Conservation (phyloP, 2,113 vertebrate species). For the Zeus faber region DNA sequence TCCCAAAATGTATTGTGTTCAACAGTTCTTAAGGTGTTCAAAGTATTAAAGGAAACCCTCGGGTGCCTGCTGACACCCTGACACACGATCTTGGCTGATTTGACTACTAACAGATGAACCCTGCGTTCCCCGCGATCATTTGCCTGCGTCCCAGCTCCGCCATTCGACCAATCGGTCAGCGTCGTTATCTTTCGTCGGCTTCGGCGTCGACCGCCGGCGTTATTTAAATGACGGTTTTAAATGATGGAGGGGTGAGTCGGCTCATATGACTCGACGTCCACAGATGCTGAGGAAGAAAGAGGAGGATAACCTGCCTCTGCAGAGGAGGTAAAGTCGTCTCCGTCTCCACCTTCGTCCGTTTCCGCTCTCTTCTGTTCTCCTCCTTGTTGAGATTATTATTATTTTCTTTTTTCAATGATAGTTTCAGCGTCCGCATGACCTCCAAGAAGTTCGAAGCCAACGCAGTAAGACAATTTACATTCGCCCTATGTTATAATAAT, state of each 20-base stretch:
- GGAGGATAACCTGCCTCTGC: constrained; percentile 57
- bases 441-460: constrained; percentile 59
- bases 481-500: no score
- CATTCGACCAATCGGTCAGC: constrained; percentile 10
- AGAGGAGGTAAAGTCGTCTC: constrained; percentile 63
- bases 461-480: constrained; percentile 52
- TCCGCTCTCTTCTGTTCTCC: neutral
- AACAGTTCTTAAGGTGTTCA: no score
- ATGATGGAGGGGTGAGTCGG: neutral
- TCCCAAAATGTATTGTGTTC: constrained; percentile 11
- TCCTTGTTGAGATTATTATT: neutral
- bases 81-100: constrained; percentile 39
- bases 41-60: no score
- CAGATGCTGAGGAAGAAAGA: constrained; percentile 74
- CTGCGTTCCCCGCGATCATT: constrained; percentile 37
- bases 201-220: constrained; percentile 28
- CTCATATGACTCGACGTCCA: neutral
- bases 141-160: constrained; percentile 30
- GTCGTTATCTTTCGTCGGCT: constrained; percentile 24
- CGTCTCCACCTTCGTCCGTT: no score
- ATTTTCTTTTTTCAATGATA: constrained; percentile 31
- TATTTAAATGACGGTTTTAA: constrained; percentile 10
- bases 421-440: constrained; percentile 66
- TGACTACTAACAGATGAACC: constrained; percentile 34
- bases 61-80: no score